A percentile compares a stretch with the other conserved stretches of the same genome.
Evolutionary conservation across 2,888 invertebrate species (phyloP).

Genomic region (Liodrosophila aerea): DNA sequence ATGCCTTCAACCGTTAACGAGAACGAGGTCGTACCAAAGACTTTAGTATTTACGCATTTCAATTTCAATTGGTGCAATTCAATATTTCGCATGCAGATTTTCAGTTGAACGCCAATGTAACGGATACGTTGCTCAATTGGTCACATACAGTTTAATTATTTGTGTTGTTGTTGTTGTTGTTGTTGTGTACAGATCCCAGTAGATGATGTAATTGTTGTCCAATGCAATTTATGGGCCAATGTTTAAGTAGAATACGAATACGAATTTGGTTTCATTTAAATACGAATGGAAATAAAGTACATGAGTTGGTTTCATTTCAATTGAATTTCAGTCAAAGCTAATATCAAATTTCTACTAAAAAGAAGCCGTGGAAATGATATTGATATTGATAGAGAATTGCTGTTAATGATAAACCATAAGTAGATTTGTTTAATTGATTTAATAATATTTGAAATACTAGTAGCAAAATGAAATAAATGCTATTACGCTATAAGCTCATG

Average conservation of each 20-base stretch:
- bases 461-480: too few relatives aligned
- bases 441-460: too few relatives aligned
- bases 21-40: conserved; percentile 83
- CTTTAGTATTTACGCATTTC: conserved; percentile 72
- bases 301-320: conserved; percentile 53
- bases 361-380: too few relatives aligned
- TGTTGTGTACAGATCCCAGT: conserved; percentile 47
- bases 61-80: conserved; percentile 32
- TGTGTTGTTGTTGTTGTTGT: conserved; percentile 46
- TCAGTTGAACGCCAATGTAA: conserved; percentile 47
- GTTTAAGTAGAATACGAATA: conserved; percentile 45
- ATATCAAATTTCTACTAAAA: conserved; percentile 9
- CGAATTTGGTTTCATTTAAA: conserved; percentile 34
- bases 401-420: too few relatives aligned
- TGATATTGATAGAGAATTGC: too few relatives aligned
- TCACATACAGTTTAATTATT: conserved; percentile 60
- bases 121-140: conserved; percentile 47
- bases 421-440: too few relatives aligned
- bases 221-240: conserved; percentile 38
- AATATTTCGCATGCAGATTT: conserved; percentile 42
- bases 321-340: too few relatives aligned
- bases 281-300: conserved; percentile 62
- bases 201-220: conserved; percentile 55
- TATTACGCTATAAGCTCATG: too few relatives aligned
- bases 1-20: conserved; percentile 83